Evolutionary conservation across 30 jellyfish, hydroid and myxozoan genomes (phyloP), one percentile per base, ranked within the genome.

Genomic region (Euphysa ruthae): DNA sequence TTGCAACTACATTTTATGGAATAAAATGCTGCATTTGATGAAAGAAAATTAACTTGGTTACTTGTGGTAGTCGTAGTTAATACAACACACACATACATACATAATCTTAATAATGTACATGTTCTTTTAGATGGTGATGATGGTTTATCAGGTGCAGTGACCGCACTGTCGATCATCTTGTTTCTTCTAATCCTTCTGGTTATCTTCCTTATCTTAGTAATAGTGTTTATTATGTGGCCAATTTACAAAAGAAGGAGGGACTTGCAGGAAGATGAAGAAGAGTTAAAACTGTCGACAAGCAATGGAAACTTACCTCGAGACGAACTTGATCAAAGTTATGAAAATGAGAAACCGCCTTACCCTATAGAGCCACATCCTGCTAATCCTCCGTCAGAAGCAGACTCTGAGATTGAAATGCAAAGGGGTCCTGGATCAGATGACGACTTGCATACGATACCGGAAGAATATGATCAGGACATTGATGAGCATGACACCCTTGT

Each of bases 351-450:
- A 3, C 80, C 80, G 7, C 80, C 80, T 14, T 68, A 38, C 49
- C 80, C 80, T 21, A 15, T 16, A 22, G 66, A 68, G 28, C 50
- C 80, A 1, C 80, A 72, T 2, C 55, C 44, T 20, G 22, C 52
- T 25, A 32, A 57, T 10, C 75, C 46, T 0, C 27, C 52, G 10
- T 32, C 25, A n/a, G 74, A 44, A 16, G 60, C 6, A 7, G 80
- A 44, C 49, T 68, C 80, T 5, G 69, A 68, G 12, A 68, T 44
- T 19, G 80, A 68, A 28, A 43, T 68, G 80, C 52, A 24, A 16
- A 31, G 29, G 16, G 69, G 69, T 0, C 80, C 78, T 22, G 74
- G 74, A 32, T 61, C 77, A 43, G 77, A 63, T n/a, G 80, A 68
- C 49, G 80, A 68, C 21, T 68, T 68, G 58, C 44, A 68, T 19